A percentile compares a stretch with the other conserved stretches of the same genome.
Evolutionary conservation across 1,140 invertebrate genomes (phyloP).

Genomic region (Drosophila sproati): DNA sequence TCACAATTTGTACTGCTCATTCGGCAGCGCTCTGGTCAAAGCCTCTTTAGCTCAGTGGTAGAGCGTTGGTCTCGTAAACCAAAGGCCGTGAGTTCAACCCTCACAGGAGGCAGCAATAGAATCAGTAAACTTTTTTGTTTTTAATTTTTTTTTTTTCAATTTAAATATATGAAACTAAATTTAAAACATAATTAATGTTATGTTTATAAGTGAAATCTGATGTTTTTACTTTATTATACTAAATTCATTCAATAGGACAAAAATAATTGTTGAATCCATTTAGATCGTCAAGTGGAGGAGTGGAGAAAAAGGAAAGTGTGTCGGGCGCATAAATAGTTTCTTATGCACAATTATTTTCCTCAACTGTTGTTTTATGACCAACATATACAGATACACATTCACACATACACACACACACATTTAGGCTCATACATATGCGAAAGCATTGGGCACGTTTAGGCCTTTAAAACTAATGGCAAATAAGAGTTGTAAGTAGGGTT

Average conservation of each 20-base stretch:
- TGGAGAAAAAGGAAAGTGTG: constrained; percentile 5
- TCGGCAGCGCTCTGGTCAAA: not conserved
- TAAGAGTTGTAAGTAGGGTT: constrained; percentile 67
- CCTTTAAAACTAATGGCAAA: constrained; percentile 77
- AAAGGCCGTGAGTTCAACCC: constrained; percentile 96
- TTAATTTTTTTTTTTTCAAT: constrained; percentile 1
- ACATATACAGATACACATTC: not conserved
- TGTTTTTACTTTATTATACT: too few relatives aligned
- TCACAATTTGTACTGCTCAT: not conserved
- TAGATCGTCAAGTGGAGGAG: not conserved
- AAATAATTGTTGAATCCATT: not conserved
- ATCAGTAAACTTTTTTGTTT: not conserved
- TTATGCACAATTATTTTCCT: constrained; percentile 37
- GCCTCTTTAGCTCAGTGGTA: constrained; percentile 94
- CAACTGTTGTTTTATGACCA: constrained; percentile 41
- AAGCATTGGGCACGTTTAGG: constrained; percentile 57
- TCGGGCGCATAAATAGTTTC: constrained; percentile 37
- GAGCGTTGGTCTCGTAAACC: constrained; percentile 97
- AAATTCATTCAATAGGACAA: too few relatives aligned
- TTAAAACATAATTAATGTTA: too few relatives aligned
- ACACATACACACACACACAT: constrained; percentile 5
- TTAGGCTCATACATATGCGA: not conserved
- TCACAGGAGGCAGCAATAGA: constrained; percentile 82
- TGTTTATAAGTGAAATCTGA: too few relatives aligned
- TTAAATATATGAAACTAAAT: not conserved